Percentiles rank a stretch among this genome's conserved stretches.
phyloP scores from a whole-genome alignment of 2,113 vertebrate species.

The Hippolais icterina region DNA sequence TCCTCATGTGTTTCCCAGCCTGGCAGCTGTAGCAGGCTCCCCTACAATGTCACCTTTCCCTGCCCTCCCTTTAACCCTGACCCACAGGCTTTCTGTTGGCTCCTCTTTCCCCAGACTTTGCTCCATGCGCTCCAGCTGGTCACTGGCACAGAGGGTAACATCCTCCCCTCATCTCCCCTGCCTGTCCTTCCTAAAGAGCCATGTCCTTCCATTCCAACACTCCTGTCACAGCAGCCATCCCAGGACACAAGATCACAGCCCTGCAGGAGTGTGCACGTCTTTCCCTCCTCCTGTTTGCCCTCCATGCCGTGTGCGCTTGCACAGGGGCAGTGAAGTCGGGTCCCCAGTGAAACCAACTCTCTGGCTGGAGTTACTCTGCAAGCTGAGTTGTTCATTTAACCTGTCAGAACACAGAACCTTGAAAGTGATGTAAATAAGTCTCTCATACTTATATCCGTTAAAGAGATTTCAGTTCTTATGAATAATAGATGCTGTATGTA shows the following conservation, averaged over 20 bases:
- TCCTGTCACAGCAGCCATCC: background rate
- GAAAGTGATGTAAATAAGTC: background rate
- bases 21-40: background rate
- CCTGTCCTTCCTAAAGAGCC: background rate
- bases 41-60: background rate
- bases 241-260: background rate
- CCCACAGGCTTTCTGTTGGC: background rate
- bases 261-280: fast-evolving
- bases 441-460: background rate
- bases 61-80: background rate
- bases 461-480: background rate
- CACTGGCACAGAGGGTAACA: background rate
- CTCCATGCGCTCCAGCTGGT: background rate
- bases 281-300: background rate
- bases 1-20: background rate
- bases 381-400: background rate
- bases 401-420: background rate
- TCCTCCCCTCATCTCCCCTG: background rate
- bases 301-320: fast-evolving
- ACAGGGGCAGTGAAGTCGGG: background rate
- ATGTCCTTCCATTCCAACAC: background rate
- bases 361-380: background rate
- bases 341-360: background rate
- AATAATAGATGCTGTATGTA: background rate
- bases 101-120: background rate